Evolutionary conservation across 2,888 invertebrate species (phyloP).

Genomic region (Chymomyza fuscimana): DNA sequence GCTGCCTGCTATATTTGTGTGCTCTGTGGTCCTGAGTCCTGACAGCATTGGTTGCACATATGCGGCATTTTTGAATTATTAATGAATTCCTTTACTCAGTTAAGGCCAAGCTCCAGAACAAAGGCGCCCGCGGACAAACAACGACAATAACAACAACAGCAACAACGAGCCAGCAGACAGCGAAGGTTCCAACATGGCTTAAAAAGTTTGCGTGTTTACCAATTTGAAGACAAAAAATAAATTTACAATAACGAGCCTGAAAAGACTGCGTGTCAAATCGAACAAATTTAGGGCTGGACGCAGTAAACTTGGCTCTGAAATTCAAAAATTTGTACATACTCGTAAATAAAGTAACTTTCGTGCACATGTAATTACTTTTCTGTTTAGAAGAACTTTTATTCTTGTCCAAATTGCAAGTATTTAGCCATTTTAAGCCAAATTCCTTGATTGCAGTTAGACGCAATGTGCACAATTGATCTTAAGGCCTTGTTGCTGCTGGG

Average conservation of each 20-base stretch:
- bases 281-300: slow-evolving; percentile 46
- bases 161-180: slow-evolving; percentile 18
- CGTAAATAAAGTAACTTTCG: not conserved
- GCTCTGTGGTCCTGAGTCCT: slow-evolving; percentile 27
- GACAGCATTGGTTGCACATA: slow-evolving; percentile 45
- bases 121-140: slow-evolving; percentile 55
- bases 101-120: slow-evolving; percentile 44
- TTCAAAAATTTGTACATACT: not conserved
- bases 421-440: slow-evolving; percentile 8
- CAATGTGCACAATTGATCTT: slow-evolving; percentile 41
- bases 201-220: slow-evolving; percentile 50
- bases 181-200: slow-evolving; percentile 17
- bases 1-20: slow-evolving; percentile 14
- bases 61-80: slow-evolving; percentile 76
- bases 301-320: slow-evolving; percentile 16
- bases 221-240: slow-evolving; percentile 32
- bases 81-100: slow-evolving; percentile 55
- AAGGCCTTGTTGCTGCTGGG: slow-evolving; percentile 35
- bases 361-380: slow-evolving; percentile 4
- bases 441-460: not conserved
- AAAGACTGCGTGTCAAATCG: slow-evolving; percentile 62
- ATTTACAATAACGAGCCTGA: slow-evolving; percentile 10
- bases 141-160: slow-evolving; percentile 21
- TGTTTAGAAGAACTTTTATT: slow-evolving; percentile 3
- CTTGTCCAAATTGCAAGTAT: slow-evolving; percentile 39